Percentiles rank a stretch among this genome's conserved stretches.
Conservation (phyloP, 2,797 vertebrate genomes). For the Adelosebastes latens region DNA sequence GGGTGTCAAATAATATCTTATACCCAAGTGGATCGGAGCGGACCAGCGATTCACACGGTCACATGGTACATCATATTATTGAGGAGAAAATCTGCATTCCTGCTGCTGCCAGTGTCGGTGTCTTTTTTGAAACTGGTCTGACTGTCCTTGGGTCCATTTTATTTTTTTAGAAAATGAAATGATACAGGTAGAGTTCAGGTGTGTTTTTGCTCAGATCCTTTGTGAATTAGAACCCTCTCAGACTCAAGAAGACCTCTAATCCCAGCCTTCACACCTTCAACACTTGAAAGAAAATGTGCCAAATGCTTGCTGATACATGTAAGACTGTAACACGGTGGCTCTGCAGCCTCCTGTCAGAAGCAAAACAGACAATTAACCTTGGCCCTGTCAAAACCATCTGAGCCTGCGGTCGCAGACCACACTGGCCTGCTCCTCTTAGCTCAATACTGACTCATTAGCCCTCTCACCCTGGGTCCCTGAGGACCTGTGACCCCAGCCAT, state of each 20-base stretch:
- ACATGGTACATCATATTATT: neutral
- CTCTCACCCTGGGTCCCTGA: conserved; percentile 53
- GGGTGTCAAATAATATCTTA: neutral
- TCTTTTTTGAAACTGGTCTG: neutral
- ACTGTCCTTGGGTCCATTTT: neutral
- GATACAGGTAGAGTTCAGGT: neutral
- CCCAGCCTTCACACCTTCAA: no score
- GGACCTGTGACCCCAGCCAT: conserved; percentile 68
- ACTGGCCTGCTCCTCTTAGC: conserved; percentile 41
- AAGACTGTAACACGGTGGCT: neutral
- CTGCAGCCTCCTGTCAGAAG: conserved; percentile 10
- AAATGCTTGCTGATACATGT: neutral
- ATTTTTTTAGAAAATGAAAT: neutral
- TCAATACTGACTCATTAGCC: conserved; percentile 63
- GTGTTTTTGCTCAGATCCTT: neutral
- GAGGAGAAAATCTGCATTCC: neutral
- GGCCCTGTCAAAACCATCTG: conserved; percentile 31
- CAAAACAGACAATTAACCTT: conserved; percentile 35
- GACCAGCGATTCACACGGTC: neutral
- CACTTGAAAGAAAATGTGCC: neutral
- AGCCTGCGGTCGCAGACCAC: conserved; percentile 29
- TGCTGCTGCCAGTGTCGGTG: neutral
- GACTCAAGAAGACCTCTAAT: neutral
- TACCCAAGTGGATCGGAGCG: neutral
- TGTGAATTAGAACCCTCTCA: neutral